These are phyloP conservation scores for Rhinolophus ferrumequinum DNA, from an alignment of 2,113 vertebrate genomes.

Conservation along the genomic window DNA sequence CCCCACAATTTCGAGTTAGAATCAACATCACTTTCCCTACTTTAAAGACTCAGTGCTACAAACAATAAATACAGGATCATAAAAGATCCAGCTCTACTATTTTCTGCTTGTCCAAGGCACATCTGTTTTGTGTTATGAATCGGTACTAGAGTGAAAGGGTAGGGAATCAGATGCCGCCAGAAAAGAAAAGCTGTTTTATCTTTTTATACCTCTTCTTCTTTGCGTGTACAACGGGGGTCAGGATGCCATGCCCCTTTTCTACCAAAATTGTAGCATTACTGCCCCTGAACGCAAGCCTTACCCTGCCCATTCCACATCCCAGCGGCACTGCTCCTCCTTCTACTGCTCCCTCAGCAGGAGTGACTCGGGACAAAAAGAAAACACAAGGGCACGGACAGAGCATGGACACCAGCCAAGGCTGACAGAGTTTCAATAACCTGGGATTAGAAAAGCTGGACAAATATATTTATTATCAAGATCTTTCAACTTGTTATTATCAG, in stretches of 20 bases:
- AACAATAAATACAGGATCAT: conserved; percentile 46
- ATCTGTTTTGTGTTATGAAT: conserved; percentile 61
- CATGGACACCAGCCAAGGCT: conserved; percentile 70
- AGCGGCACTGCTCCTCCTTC: not conserved
- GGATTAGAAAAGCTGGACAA: conserved; percentile 74
- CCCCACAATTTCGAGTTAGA: conserved; percentile 36
- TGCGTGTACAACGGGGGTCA: not conserved
- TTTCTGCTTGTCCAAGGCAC: conserved; percentile 15
- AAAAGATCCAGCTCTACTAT: conserved; percentile 22
- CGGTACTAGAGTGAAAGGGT: not conserved
- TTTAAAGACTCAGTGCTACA: conserved; percentile 42
- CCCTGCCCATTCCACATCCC: not conserved
- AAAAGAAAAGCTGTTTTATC: conserved; percentile 40
- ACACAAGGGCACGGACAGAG: conserved; percentile 57
- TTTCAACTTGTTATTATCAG: conserved; percentile 72
- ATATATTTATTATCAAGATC: conserved; percentile 79
- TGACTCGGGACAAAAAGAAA: conserved; percentile 31
- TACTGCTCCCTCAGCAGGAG: conserved; percentile 33
- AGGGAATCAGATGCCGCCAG: conserved; percentile 30
- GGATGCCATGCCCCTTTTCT: not conserved
- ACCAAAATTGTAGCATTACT: not conserved
- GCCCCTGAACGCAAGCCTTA: not conserved
- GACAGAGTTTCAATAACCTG: conserved; percentile 74
- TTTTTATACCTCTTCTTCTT: conserved; percentile 31
- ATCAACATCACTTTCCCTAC: not conserved